Conservation (phyloP, 2,888 invertebrate species). For the Zygaena filipendulae region DNA sequence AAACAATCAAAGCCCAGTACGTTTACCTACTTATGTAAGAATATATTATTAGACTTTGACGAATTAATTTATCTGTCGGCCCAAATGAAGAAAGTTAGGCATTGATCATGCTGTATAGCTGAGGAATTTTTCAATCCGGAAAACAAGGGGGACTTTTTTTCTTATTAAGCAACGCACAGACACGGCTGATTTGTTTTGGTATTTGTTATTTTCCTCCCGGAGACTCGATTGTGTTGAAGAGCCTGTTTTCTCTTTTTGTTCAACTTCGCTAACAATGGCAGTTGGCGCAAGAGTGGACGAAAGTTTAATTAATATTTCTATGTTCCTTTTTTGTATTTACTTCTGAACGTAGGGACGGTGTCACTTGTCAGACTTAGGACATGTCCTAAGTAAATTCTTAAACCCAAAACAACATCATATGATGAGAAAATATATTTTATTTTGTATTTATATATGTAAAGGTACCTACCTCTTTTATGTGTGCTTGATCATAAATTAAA, state of each 20-base stretch:
- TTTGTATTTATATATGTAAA: no score
- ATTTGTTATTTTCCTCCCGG: constrained; percentile 33
- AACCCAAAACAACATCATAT: no score
- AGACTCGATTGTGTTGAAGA: constrained; percentile 26
- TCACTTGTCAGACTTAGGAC: no score
- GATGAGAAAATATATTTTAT: no score
- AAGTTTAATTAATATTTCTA: constrained; percentile 4
- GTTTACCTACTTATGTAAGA: no score
- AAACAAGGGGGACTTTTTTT: constrained; percentile 25
- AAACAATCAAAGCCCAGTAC: no score
- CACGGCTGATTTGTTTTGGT: constrained; percentile 41
- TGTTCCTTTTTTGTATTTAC: constrained; percentile 3
- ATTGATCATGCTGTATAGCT: constrained; percentile 22
- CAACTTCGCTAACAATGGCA: constrained; percentile 17
- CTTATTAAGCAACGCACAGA: constrained; percentile 28
- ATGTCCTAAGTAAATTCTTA: no score
- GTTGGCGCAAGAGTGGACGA: constrained; percentile 13
- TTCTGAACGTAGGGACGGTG: no score
- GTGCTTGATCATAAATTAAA: no score
- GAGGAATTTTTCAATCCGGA: constrained; percentile 26
- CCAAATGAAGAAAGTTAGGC: constrained; percentile 39
- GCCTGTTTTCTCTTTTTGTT: constrained; percentile 9
- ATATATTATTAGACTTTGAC: no score
- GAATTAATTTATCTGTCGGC: no score
- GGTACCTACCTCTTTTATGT: no score